Evolutionary conservation across 2,888 invertebrate genomes (phyloP), one percentile per base, ranked within the genome.

Genomic region (Girardia tigrina): DNA sequence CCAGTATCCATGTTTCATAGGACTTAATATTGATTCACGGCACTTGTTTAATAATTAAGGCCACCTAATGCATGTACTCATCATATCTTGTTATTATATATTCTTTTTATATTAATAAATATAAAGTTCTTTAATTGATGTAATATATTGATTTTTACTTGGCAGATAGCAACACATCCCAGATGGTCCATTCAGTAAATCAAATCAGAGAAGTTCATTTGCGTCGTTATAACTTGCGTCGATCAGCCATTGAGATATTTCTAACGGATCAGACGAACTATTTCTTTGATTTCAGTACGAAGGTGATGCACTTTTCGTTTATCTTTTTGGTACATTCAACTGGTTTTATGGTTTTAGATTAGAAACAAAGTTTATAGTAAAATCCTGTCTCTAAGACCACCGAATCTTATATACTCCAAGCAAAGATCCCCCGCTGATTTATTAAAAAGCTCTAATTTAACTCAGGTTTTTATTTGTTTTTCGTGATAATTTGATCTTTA

Each of bases 181-280:
- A 36, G 8, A 36, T 36, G 36, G 36, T 36, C 8, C 8, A 16
- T 36, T 36, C 36, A 36, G 16, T 36, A 36, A 36, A 87, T 87
- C 84, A 87, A 81, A 84, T 89, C 73, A 82, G 88, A 27, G 88
- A 89, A 81, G 87, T 88, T n/a, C 88, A 88, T 82, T 84, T 88
- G 77, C 82, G 88, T 28, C 85, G 88, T 77, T 88, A 88, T 82
- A 89, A 88, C 82, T 82, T 89, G 16, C 83, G 88, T 12, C 82
- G 88, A 76, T 88, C 87, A 81, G 88, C 88, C n/a, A 81, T 88
- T 77, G 88, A 88, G 81, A 85, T 88, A 79, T 88, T 88, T 81
- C 82, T 89, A 12, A 84, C 88, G 26, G 88, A 89, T 81, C 88
- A 88, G 80, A 88, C 88, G 0, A 88, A 88, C 79, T 88, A 88